Evolutionary conservation across 2,888 invertebrate genomes (phyloP).

Genomic region (Zaprionus lineosus): DNA sequence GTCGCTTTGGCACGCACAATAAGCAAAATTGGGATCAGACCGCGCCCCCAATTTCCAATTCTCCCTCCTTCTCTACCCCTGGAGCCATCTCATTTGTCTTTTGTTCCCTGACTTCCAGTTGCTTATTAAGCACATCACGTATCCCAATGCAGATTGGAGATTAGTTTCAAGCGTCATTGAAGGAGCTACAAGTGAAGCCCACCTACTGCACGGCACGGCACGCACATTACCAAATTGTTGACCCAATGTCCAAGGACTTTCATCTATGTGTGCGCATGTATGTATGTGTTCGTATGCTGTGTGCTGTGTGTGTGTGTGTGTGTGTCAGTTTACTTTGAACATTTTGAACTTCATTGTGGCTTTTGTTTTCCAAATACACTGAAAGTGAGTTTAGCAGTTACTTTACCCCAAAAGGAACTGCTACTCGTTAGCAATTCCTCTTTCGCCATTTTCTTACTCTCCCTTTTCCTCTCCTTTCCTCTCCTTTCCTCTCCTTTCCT

Average conservation of each 20-base stretch:
- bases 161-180: conserved; percentile 66
- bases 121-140: conserved; percentile 71
- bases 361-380: conserved; percentile 50
- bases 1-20: conserved; percentile 29
- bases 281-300: no score
- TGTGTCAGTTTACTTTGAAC: no score
- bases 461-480: background rate
- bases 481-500: conserved; percentile 8
- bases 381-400: conserved; percentile 47
- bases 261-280: background rate
- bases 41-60: no score
- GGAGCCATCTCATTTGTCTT: no score
- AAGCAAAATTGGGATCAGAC: background rate
- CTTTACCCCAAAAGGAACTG: conserved; percentile 42
- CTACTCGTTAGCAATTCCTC: conserved; percentile 38
- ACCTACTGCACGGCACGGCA: background rate
- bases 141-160: conserved; percentile 72
- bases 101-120: conserved; percentile 15
- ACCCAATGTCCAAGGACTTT: conserved; percentile 46
- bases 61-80: no score
- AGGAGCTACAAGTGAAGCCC: conserved; percentile 9
- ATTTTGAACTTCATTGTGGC: conserved; percentile 46
- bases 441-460: background rate
- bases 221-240: conserved; percentile 51
- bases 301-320: background rate